A percentile compares a stretch with the other conserved stretches of the same genome.
Evolutionary conservation across 2,888 invertebrate genomes (phyloP).

Genomic region (Chrysolina americana): DNA sequence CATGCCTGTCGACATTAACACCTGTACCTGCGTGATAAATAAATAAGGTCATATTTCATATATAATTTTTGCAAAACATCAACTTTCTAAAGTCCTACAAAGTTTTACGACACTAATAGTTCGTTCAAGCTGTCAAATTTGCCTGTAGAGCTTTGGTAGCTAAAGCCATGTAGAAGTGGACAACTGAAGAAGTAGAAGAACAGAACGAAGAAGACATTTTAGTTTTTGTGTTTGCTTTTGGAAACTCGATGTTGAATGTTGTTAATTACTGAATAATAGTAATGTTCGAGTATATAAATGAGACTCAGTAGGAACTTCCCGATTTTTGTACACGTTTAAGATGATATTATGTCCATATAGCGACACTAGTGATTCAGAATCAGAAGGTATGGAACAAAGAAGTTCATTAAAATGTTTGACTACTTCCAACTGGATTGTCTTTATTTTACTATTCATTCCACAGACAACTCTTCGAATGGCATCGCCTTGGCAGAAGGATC

Average conservation of each 20-base stretch:
- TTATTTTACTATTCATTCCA: constrained; percentile 52
- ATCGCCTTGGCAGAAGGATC: constrained; percentile 73
- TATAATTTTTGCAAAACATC: too few species aligned
- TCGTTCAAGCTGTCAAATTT: too few species aligned
- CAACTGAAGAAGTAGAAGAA: not conserved
- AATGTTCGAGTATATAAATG: not conserved
- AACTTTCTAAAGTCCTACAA: too few species aligned
- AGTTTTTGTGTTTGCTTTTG: not conserved
- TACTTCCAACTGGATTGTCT: too few species aligned
- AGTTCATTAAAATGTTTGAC: not conserved
- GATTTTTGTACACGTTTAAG: constrained; percentile 20
- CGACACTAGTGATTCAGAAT: constrained; percentile 63
- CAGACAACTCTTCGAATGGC: constrained; percentile 78
- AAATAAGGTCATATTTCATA: too few species aligned
- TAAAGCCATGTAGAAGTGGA: too few species aligned
- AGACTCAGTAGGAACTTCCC: not conserved
- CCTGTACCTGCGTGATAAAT: too few species aligned
- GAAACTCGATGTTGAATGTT: not conserved
- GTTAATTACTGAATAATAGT: not conserved
- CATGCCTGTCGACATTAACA: too few species aligned
- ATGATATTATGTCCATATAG: constrained; percentile 63
- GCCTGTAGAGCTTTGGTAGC: not conserved
- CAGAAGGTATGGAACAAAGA: constrained; percentile 38
- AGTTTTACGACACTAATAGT: too few species aligned
- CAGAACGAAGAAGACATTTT: too few species aligned